Conservation (phyloP, 2,888 invertebrate genomes). For the Chesias legatella region DNA sequence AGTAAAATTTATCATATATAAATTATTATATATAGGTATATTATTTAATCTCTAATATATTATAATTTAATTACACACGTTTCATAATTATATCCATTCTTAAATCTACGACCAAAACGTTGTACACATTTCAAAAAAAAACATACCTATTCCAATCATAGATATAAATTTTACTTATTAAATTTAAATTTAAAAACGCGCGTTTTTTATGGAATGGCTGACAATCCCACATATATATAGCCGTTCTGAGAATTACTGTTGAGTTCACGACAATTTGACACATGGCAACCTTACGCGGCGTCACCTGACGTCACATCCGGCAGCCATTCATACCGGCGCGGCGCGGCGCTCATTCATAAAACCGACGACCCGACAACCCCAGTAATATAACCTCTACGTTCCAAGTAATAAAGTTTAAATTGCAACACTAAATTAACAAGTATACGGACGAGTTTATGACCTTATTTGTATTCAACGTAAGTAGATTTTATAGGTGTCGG, state of each 20-base stretch:
- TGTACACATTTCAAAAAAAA: too few species aligned
- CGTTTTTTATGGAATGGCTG: too few species aligned
- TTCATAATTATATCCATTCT: too few species aligned
- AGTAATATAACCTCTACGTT: slow-evolving; percentile 19
- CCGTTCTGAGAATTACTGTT: slow-evolving; percentile 13
- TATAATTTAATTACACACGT: too few species aligned
- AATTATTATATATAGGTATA: too few species aligned
- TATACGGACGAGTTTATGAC: slow-evolving; percentile 5
- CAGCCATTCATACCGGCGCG: slow-evolving; percentile 56
- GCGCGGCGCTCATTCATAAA: slow-evolving; percentile 63
- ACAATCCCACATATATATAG: too few species aligned
- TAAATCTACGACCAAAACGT: too few species aligned
- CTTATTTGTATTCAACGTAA: slow-evolving; percentile 14
- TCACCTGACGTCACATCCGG: slow-evolving; percentile 63
- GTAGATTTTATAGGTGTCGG: slow-evolving; percentile 13
- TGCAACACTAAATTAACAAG: background rate
- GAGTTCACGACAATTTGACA: slow-evolving; percentile 13
- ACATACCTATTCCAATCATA: too few species aligned
- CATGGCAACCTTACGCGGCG: slow-evolving; percentile 37
- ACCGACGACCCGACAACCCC: slow-evolving; percentile 19
- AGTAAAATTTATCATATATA: too few species aligned
- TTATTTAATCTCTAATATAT: too few species aligned
- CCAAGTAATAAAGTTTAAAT: background rate
- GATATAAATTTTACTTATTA: too few species aligned
- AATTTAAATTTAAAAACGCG: too few species aligned